Evolutionary conservation across 2,888 invertebrate genomes (phyloP).

Genomic region (Cerceris ruficornis): DNA sequence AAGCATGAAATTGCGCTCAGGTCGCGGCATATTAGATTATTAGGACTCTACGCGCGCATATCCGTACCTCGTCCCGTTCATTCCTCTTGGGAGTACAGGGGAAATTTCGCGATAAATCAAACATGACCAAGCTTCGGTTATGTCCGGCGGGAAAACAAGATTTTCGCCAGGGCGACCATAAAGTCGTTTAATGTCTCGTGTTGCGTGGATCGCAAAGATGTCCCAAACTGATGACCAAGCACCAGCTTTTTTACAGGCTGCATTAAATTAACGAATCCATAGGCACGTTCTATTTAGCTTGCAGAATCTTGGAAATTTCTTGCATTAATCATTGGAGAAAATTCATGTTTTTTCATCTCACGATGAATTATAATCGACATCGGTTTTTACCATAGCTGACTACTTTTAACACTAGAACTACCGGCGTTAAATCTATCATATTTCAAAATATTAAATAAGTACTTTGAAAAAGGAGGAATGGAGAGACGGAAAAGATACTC

Average conservation of each 20-base stretch:
- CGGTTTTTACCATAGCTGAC: too few relatives aligned
- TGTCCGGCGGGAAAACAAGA: conserved; percentile 52
- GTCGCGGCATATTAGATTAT: conserved; percentile 68
- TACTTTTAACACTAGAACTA: too few relatives aligned
- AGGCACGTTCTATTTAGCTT: too few relatives aligned
- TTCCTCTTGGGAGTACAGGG: conserved; percentile 41
- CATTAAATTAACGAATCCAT: background rate
- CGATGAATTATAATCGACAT: too few relatives aligned
- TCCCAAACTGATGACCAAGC: background rate
- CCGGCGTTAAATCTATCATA: too few relatives aligned
- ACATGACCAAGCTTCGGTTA: conserved; percentile 47
- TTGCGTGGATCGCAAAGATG: conserved; percentile 9
- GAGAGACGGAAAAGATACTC: too few relatives aligned
- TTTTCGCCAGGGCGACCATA: conserved; percentile 51
- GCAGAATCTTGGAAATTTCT: too few relatives aligned
- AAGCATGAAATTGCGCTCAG: conserved; percentile 70
- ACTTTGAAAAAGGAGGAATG: too few relatives aligned
- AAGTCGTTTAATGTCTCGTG: conserved; percentile 44
- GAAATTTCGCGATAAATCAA: conserved; percentile 67
- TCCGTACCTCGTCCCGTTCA: conserved; percentile 39
- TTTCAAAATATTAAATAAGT: too few relatives aligned
- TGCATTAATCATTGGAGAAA: too few relatives aligned
- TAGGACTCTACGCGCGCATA: conserved; percentile 55
- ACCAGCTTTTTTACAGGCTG: background rate
- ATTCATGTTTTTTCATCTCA: too few relatives aligned